Percentiles rank a stretch among this genome's conserved stretches.
Evolutionary conservation across 2,888 invertebrate species (phyloP).

Genomic region (Folsomia candida): DNA sequence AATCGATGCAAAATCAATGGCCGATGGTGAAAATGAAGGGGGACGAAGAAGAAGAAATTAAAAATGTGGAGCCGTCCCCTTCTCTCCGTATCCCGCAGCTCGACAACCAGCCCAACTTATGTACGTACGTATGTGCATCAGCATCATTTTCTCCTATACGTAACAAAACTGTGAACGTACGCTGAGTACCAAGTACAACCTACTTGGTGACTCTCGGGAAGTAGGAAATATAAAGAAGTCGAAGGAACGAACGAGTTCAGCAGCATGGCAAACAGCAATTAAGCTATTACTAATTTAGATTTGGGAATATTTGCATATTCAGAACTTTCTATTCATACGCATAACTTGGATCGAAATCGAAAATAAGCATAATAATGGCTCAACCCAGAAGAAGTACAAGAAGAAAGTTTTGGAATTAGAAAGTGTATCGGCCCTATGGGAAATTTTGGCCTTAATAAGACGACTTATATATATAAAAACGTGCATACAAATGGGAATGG

Average conservation of each 20-base stretch:
- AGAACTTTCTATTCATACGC: neutral
- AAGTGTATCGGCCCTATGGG: conserved; percentile 5
- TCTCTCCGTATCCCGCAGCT: neutral
- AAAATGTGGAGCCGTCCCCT: conserved; percentile 24
- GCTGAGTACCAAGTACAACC: no score
- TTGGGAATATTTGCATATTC: conserved; percentile 50
- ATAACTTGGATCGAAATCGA: neutral
- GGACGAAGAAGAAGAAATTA: conserved; percentile 37
- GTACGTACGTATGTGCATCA: neutral
- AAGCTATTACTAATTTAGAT: conserved; percentile 44
- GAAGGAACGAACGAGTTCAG: neutral
- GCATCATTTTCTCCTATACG: neutral
- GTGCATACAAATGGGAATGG: neutral
- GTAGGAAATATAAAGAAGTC: neutral
- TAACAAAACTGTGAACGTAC: no score
- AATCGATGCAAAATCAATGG: conserved; percentile 34
- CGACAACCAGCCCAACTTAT: neutral
- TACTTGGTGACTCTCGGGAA: neutral
- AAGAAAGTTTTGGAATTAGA: neutral
- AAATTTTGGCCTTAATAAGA: neutral
- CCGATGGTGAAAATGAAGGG: conserved; percentile 24
- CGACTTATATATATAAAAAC: neutral
- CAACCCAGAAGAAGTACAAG: neutral
- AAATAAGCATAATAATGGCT: neutral
- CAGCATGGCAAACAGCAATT: conserved; percentile 51